A percentile compares a stretch with the other conserved stretches of the same genome.
These are phyloP conservation scores for Pachypanchax playfairii DNA, from an alignment of 2,113 vertebrate species.

Conservation along the genomic window DNA sequence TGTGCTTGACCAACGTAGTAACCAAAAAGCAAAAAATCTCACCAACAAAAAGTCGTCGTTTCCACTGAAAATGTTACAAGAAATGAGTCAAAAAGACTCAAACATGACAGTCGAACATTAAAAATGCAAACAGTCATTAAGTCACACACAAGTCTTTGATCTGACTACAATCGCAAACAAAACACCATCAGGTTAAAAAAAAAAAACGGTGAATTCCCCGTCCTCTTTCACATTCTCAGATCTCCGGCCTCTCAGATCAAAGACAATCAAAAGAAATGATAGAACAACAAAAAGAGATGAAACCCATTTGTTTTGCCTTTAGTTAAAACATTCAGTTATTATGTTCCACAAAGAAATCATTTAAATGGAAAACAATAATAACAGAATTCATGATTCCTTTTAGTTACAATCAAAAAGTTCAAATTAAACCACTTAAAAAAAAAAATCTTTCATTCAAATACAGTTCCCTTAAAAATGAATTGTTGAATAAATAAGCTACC, in stretches of 20 bases:
- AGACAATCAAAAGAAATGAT: too few species aligned
- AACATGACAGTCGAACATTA: constrained; percentile 70
- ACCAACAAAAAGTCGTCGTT: constrained; percentile 62
- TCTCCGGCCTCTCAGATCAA: constrained; percentile 37
- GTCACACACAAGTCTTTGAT: constrained; percentile 66
- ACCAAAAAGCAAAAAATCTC: constrained; percentile 50
- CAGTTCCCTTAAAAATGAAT: constrained; percentile 61
- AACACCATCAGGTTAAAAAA: constrained; percentile 52
- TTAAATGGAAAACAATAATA: constrained; percentile 55
- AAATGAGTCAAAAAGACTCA: constrained; percentile 54
- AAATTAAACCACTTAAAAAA: constrained; percentile 60
- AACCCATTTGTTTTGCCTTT: constrained; percentile 55
- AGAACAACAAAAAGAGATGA: constrained; percentile 27
- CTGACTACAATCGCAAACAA: constrained; percentile 69
- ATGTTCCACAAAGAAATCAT: constrained; percentile 50
- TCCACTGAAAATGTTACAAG: constrained; percentile 67
- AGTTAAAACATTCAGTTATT: constrained; percentile 35
- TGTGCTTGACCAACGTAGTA: constrained; percentile 67
- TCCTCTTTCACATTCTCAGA: constrained; percentile 40
- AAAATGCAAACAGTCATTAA: constrained; percentile 69
- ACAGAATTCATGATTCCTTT: constrained; percentile 36
- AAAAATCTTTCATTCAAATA: constrained; percentile 70
- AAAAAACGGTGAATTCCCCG: constrained; percentile 44
- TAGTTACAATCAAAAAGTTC: constrained; percentile 39
- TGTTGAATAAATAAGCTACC: constrained; percentile 70